A percentile compares a stretch with the other conserved stretches of the same genome.
Evolutionary conservation across 2,888 invertebrate species (phyloP).

Genomic region (Baronia brevicornis): DNA sequence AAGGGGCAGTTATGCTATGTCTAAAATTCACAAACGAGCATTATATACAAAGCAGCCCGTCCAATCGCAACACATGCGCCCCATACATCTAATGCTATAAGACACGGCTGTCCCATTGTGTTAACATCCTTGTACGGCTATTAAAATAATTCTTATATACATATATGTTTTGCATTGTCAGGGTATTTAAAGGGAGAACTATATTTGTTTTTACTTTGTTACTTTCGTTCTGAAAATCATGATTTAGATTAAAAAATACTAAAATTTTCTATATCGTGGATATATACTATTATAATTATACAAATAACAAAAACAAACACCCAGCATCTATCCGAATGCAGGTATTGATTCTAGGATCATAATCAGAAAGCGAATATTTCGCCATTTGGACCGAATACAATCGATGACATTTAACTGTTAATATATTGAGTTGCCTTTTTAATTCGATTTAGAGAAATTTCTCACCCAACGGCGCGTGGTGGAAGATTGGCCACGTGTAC

Average conservation of each 20-base stretch:
- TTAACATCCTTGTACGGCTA: constrained; percentile 69
- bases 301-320: too few relatives aligned
- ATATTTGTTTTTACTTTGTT: constrained; percentile 39
- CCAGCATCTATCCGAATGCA: too few relatives aligned
- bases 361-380: too few relatives aligned
- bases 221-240: too few relatives aligned
- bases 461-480: constrained; percentile 25
- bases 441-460: too few relatives aligned
- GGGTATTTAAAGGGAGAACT: neutral
- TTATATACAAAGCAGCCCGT: constrained; percentile 67
- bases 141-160: constrained; percentile 71
- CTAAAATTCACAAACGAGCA: constrained; percentile 66
- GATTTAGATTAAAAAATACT: too few relatives aligned
- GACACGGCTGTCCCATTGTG: constrained; percentile 71
- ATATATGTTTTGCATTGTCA: neutral
- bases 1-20: constrained; percentile 54
- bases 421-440: too few relatives aligned
- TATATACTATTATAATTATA: too few relatives aligned
- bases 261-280: too few relatives aligned
- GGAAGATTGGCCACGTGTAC: constrained; percentile 55
- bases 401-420: too few relatives aligned
- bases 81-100: constrained; percentile 61
- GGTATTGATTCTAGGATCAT: too few relatives aligned
- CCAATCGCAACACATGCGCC: constrained; percentile 59
- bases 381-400: too few relatives aligned